Evolutionary conservation across 53 echinoderm and acorn worm species (phyloP), one percentile per base, ranked within the genome.

Genomic region (Holothuria scabra): DNA sequence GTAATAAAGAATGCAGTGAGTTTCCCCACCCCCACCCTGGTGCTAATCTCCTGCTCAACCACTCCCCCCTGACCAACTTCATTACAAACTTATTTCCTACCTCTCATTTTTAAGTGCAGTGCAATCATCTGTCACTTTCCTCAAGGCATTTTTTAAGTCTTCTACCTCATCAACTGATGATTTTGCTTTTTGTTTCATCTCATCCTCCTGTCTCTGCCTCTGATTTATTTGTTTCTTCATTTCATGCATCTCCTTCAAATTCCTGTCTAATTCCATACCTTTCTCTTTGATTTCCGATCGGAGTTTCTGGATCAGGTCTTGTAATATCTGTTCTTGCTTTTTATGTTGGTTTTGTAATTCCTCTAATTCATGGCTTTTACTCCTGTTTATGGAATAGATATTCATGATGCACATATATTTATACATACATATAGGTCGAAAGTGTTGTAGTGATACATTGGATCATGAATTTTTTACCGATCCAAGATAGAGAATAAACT

Each of bases 51-150:
- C 8, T 52, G 52, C 52, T 18, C 52, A 52, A 52, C 8, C 52
- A 8, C 52, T 16, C 52, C 18, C 44, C 44, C 52, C 52, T 52
- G 3, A 52, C 14, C 14, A 52, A 16, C 52, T 52, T 2, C 52
- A 14, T 48, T 10, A 48, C 9, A 48, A 10, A 48, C 1, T 44
- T 44, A 44, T 59, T 1, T 55, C 68, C 1, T 18, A 96, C 96
- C 96, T 88, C 65, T 96, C 96, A 58, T 89, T 88, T 64, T 88
- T 96, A 56, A 96, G 83, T 44, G 89, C 84, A 26, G 76, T 83
- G 56, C 91, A 91, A 34, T 96, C 96, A 62, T 85, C 90, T 67
- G 88, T 89, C 4, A 86, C 80, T 70, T 72, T 88, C 57, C 72
- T 74, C 34, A 96, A 57, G 52, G 80, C 88, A 56, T 85, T 85